phyloP scores from a whole-genome alignment of 1,140 invertebrate genomes.

The Bombus superbus region DNA sequence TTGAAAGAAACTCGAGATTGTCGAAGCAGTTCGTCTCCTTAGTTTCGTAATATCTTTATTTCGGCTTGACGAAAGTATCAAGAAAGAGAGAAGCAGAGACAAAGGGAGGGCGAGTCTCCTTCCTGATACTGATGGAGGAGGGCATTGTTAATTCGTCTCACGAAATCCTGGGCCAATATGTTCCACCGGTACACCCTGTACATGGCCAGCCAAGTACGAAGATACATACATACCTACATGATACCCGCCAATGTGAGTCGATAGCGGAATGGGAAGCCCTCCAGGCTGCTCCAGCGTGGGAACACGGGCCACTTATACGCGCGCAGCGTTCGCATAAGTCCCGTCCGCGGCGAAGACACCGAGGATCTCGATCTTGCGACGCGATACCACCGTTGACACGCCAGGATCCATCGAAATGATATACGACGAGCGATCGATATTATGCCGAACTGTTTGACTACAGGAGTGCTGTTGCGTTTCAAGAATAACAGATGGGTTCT shows the following conservation, averaged over 20 bases:
- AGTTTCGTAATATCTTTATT: background rate
- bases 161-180: conserved; percentile 67
- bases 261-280: conserved; percentile 80
- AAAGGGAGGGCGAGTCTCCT: background rate
- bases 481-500: background rate
- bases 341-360: conserved; percentile 61
- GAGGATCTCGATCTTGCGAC: conserved; percentile 54
- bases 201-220: conserved; percentile 71
- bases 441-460: background rate
- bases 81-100: background rate
- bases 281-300: conserved; percentile 80
- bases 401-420: conserved; percentile 55
- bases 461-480: background rate
- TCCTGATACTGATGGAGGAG: conserved; percentile 3
- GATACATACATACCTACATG: conserved; percentile 76
- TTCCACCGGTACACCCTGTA: conserved; percentile 77
- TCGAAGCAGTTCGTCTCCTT: too few relatives aligned
- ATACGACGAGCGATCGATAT: conserved; percentile 59
- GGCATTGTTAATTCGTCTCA: conserved; percentile 66
- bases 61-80: background rate
- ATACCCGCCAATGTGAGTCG: conserved; percentile 75
- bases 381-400: conserved; percentile 47
- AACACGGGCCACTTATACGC: conserved; percentile 76
- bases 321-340: conserved; percentile 70
- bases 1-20: background rate